phyloP scores from a whole-genome alignment of 1,140 invertebrate genomes.

The Caerostris darwini region DNA sequence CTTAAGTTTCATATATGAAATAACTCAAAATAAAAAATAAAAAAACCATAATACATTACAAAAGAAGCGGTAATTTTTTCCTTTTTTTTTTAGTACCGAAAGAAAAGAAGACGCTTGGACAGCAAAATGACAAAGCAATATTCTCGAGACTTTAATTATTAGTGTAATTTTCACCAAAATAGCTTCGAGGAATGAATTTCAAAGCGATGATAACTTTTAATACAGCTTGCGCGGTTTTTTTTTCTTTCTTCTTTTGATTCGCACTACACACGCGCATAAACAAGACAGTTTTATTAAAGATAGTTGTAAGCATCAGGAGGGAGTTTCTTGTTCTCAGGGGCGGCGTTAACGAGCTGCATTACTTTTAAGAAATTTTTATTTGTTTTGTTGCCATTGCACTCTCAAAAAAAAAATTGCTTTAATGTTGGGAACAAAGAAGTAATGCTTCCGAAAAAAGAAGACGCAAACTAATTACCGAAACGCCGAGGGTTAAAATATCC shows the following conservation, averaged over 20 bases:
- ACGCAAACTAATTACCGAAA: slow-evolving; percentile 46
- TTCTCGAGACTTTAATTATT: slow-evolving; percentile 33
- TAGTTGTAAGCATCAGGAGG: too few species aligned
- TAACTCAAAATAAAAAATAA: neutral
- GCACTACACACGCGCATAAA: neutral
- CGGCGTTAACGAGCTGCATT: slow-evolving; percentile 36
- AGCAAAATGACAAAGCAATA: neutral
- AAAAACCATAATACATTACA: neutral
- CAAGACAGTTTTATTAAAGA: slow-evolving; percentile 37
- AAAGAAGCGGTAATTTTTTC: neutral
- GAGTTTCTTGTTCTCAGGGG: neutral
- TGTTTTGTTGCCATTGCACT: slow-evolving; percentile 27
- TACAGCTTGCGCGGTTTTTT: neutral
- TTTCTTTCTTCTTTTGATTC: neutral
- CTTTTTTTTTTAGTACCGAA: neutral
- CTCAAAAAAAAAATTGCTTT: slow-evolving; percentile 7
- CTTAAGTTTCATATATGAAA: neutral
- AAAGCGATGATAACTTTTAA: slow-evolving; percentile 23
- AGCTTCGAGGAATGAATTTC: slow-evolving; percentile 29
- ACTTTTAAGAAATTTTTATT: slow-evolving; percentile 8
- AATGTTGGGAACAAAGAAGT: slow-evolving; percentile 35
- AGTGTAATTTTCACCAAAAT: slow-evolving; percentile 30
- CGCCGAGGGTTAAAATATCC: slow-evolving; percentile 38
- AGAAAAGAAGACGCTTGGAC: neutral
- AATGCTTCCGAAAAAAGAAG: neutral